Evolutionary conservation across 2,888 invertebrate species (phyloP), one percentile per base, ranked within the genome.

Genomic region (Norana najaformis): DNA sequence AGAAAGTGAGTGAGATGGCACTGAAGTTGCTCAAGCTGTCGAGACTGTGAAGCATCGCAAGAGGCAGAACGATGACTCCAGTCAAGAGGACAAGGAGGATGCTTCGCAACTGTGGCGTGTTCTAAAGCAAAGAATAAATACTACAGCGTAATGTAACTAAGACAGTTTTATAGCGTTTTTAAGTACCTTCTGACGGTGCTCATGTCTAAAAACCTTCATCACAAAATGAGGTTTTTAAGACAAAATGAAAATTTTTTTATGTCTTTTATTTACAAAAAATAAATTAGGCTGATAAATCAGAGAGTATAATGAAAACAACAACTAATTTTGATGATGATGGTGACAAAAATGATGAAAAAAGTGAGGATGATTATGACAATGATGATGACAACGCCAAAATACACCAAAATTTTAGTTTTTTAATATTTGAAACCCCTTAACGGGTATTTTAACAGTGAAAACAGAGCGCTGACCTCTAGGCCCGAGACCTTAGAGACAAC

Each of bases 1-100:
- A 99, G 95, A 99, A 99, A 8, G 97, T 96, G 92, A 99, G 97
- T 5, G 98, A 98, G 8, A 98, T 97, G 0, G 97, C 97, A 92
- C 97, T 98, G 91, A 98, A 97, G 90, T 97, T 97, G 91, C 97
- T 97, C 89, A 99, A 95, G 94, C 98, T 98, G 94, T 98, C 97
- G 69, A 99, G 97, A 95, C 98, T 98, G 93, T 97, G 96, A 88
- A 98, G 95, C 93, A 99, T 95, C 0, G 98, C 98, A 90, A 99
- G 95, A 0, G 99, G 99, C 88, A 99, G 95, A 89, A 98, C 97
- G 92, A 98, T 97, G 93, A 94, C 94, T 53, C 95, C 91, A 37
- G 95, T 95, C 37, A 96, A 93, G 88, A 95, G 88, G 34, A 95
- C 91, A 91, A 95, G 94, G 37, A 95, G 88, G 39, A 91, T 91